Base-by-base conservation (phyloP, 2,113 vertebrate species). In the Oxyruncus cristatus region DNA sequence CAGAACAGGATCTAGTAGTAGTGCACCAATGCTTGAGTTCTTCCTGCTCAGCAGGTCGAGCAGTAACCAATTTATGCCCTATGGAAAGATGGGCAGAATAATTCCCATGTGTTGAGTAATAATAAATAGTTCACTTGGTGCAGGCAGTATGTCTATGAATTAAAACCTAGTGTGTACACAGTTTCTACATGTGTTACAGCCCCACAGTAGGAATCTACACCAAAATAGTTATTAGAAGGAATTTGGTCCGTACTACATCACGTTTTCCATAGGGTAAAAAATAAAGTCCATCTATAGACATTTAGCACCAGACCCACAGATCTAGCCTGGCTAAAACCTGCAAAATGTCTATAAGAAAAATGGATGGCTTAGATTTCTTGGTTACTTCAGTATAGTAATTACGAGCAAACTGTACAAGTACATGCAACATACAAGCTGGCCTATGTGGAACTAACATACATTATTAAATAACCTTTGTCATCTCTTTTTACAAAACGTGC, bases 361-460 rank as follows among this genome's bases (percentile, higher is more conserved):
- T 98, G 98, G 99, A 99, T 99, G 99, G 99, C 99, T 99, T 99
- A 98, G 97, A 98, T 98, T 99, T 99, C 98, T 99, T 98, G 98
- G 97, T 99, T 99, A 99, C 98, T 98, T 99, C 97, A 96, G 98
- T 98, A 99, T 98, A 98, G 98, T 99, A 98, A 98, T 99, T 99
- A 99, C 99, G 97, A 99, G 99, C 99, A 99, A 99, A 99, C 98
- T 99, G 99, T 99, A 99, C 99, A 99, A 98, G 98, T 98, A 99
- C 99, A 99, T 99, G 99, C 99, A 99, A 99, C 99, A 99, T 98
- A 99, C 99, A 99, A 99, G 99, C 98, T 98, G 98, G 98, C 98
- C 99, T 99, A 99, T 98, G 98, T 99, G 98, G 98, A 99, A 98
- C 98, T 99, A 99, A 99, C 99, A 99, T 98, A 98, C 98, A 98